Evolutionary conservation across 2,797 vertebrate species (phyloP), one percentile per base, ranked within the genome.

Genomic region (Sebastes vulpes): DNA sequence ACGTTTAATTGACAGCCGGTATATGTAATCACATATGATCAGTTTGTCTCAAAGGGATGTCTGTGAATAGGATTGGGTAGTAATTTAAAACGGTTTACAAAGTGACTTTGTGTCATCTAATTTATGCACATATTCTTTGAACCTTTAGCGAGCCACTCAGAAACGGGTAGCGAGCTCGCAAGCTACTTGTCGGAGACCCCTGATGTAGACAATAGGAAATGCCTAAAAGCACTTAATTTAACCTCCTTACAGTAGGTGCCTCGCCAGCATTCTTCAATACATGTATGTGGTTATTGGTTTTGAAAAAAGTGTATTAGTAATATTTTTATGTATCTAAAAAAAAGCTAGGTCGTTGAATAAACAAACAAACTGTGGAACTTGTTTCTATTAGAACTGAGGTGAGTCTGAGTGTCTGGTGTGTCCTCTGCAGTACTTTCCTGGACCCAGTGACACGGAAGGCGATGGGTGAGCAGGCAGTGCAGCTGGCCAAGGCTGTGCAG

Each of bases 381-480:
- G 6, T 46, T 16, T 46, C 42, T 46, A 48, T n/a, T n/a, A n/a
- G 46, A 48, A 8, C 18, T 53, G 14, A 57, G n/a, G 4, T 9
- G 2, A 75, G 1, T 35, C 14, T 63, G 12, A 65, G 25, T 75
- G 3, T 79, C 4, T 64, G 2, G 25, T 52, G 21, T 82, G 31
- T 71, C 2, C 46, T 58, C 53, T 65, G 29, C 70, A 99, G 99
- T 90, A 98, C 96, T 28, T 99, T 99, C 92, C 93, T 99, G 77
- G 98, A 99, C 79, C 85, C 96, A 0, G 92, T 80, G 78, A 99
- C 97, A 1, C 95, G 99, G 63, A 95, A 88, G 90, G 96, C 97
- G 0, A 99, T 99, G 99, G 99, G 99, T 46, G 98, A 99, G 80
- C 99, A 99, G 93, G 98, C 99, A 0, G 98, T 99, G 46, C 96